These are phyloP conservation scores for Heteromyza rotundicornis DNA, from an alignment of 2,888 invertebrate species.

Conservation along the genomic window DNA sequence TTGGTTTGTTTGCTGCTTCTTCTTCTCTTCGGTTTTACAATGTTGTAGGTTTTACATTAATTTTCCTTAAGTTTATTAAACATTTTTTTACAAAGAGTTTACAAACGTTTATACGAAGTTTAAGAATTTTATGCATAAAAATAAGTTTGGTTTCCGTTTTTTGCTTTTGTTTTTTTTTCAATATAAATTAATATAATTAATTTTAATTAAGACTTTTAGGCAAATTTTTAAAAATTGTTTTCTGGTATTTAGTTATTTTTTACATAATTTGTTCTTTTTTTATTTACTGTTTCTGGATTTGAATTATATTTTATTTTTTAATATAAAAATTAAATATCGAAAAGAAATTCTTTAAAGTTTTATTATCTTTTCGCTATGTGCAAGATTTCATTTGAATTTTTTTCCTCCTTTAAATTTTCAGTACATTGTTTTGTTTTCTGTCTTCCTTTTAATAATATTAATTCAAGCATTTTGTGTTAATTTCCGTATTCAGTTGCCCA, in stretches of 20 bases:
- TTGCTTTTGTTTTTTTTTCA: background rate
- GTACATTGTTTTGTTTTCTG: background rate
- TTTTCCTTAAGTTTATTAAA: constrained; percentile 1
- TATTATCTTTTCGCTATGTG: no score
- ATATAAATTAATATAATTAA: background rate
- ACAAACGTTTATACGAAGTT: constrained; percentile 16
- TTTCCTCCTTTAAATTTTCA: constrained; percentile 7
- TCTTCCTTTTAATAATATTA: constrained; percentile 5
- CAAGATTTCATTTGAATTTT: background rate
- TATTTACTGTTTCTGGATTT: constrained; percentile 5
- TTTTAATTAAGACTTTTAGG: constrained; percentile 1
- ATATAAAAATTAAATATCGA: no score
- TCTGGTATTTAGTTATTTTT: background rate
- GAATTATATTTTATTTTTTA: background rate
- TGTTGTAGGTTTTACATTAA: background rate
- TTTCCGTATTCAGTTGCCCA: no score
- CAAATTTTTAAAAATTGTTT: background rate
- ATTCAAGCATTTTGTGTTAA: constrained; percentile 16
- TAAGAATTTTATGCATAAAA: constrained; percentile 15
- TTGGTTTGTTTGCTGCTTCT: constrained; percentile 17
- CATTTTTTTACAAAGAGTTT: constrained; percentile 19
- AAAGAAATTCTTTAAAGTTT: no score
- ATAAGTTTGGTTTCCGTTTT: constrained; percentile 8
- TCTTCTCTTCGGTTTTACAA: constrained; percentile 12
- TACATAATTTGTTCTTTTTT: background rate